Percentiles rank a stretch among this genome's conserved stretches.
These are phyloP conservation scores for Onthophagus sagittarius DNA, from an alignment of 2,888 invertebrate species.

Conservation along the genomic window DNA sequence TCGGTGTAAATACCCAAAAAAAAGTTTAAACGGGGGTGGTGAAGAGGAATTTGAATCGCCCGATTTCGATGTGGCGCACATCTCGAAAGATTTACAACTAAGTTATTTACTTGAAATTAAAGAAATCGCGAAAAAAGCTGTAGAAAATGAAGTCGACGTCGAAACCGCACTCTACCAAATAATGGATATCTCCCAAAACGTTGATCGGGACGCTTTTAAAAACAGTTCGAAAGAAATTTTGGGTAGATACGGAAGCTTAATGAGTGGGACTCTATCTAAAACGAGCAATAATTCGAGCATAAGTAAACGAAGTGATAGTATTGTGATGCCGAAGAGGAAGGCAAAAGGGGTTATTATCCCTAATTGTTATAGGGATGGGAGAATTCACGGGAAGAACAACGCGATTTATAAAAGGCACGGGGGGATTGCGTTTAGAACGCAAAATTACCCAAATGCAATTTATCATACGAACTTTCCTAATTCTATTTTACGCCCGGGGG, in stretches of 20 bases:
- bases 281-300: background rate
- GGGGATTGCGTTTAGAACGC: slow-evolving; percentile 82
- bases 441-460: slow-evolving; percentile 85
- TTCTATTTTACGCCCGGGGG: slow-evolving; percentile 65
- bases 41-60: background rate
- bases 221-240: no score
- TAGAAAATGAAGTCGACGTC: background rate
- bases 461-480: slow-evolving; percentile 75
- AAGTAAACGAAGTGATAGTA: background rate
- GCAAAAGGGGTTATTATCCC: slow-evolving; percentile 19
- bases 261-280: background rate
- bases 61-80: slow-evolving; percentile 6
- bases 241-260: background rate
- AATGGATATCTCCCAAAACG: background rate
- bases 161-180: background rate
- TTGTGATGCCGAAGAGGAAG: slow-evolving; percentile 8
- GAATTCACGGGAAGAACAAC: slow-evolving; percentile 63
- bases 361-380: slow-evolving; percentile 26
- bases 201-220: background rate
- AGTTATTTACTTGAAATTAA: slow-evolving; percentile 12
- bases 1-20: background rate
- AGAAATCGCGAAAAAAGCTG: background rate
- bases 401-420: slow-evolving; percentile 69
- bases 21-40: background rate
- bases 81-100: slow-evolving; percentile 17